Conservation (phyloP, 2,113 vertebrate genomes). For the Cariama cristata region DNA sequence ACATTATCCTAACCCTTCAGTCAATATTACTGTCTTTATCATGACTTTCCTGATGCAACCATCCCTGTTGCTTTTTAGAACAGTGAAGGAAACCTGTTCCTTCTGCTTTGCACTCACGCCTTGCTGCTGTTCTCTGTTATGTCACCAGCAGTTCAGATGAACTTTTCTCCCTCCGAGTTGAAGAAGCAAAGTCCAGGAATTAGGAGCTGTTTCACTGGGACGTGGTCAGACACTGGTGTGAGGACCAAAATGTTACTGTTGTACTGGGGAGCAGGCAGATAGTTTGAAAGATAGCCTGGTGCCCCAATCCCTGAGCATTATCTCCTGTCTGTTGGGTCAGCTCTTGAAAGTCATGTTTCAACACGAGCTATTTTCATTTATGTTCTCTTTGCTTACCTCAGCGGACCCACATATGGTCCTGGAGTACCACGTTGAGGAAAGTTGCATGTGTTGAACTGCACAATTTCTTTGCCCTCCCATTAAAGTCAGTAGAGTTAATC, state of each 20-base stretch:
- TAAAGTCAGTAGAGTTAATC: not conserved
- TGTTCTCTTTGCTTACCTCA: not conserved
- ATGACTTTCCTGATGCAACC: not conserved
- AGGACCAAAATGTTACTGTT: rapidly evolving
- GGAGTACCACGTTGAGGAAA: not conserved
- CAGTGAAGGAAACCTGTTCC: not conserved
- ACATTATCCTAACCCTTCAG: not conserved
- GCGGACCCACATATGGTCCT: not conserved
- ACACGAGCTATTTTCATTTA: not conserved
- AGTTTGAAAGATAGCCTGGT: not conserved
- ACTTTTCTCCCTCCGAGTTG: not conserved
- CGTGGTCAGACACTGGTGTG: rapidly evolving
- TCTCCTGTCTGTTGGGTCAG: not conserved
- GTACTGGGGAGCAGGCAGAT: not conserved
- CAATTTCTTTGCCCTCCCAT: not conserved
- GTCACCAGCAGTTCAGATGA: not conserved
- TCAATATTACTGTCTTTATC: not conserved
- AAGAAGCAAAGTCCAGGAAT: not conserved
- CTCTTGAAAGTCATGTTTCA: not conserved
- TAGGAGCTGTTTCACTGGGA: not conserved
- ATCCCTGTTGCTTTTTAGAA: not conserved
- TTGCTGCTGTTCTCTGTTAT: not conserved
- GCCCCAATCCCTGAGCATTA: rapidly evolving
- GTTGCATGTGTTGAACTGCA: not conserved
- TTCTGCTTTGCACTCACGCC: rapidly evolving